Conservation (phyloP, 2,797 vertebrate genomes). For the Crypturellus tataupa region DNA sequence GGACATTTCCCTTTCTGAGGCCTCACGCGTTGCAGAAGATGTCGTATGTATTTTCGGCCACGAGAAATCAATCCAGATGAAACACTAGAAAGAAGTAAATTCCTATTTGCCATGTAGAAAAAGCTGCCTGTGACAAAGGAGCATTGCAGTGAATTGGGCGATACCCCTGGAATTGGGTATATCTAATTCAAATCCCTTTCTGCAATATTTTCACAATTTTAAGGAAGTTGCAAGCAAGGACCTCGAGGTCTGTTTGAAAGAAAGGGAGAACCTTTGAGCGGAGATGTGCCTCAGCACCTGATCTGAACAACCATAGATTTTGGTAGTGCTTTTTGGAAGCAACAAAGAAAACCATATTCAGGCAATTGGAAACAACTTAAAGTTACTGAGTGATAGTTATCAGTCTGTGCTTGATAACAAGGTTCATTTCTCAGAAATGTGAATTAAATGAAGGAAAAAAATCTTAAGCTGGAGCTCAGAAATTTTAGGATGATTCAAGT, state of each 20-base stretch:
- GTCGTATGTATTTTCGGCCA: not conserved
- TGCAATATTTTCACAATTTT: not conserved
- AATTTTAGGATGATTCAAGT: not conserved
- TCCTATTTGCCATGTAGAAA: conserved; percentile 38
- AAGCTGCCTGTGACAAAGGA: conserved; percentile 12
- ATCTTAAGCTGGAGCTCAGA: not conserved
- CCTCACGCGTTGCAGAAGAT: not conserved
- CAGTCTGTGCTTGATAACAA: not conserved
- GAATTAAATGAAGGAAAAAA: not conserved
- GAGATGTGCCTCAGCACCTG: not conserved
- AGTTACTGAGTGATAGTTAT: not conserved
- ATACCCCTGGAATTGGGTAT: not conserved
- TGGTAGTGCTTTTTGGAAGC: conserved; percentile 16
- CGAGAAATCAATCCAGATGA: conserved; percentile 41
- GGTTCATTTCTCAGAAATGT: not conserved
- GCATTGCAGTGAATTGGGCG: not conserved
- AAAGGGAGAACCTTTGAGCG: not conserved
- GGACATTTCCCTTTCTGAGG: conserved; percentile 5
- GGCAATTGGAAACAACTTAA: conserved; percentile 15
- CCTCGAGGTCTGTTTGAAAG: conserved; percentile 10
- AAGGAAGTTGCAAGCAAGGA: not conserved
- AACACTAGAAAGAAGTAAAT: conserved; percentile 13
- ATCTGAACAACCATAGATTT: conserved; percentile 13
- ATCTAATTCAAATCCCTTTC: conserved; percentile 7
- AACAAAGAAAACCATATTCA: conserved; percentile 11